Conservation (phyloP, 2,888 invertebrate species). For the Margaritifera margaritifera region DNA sequence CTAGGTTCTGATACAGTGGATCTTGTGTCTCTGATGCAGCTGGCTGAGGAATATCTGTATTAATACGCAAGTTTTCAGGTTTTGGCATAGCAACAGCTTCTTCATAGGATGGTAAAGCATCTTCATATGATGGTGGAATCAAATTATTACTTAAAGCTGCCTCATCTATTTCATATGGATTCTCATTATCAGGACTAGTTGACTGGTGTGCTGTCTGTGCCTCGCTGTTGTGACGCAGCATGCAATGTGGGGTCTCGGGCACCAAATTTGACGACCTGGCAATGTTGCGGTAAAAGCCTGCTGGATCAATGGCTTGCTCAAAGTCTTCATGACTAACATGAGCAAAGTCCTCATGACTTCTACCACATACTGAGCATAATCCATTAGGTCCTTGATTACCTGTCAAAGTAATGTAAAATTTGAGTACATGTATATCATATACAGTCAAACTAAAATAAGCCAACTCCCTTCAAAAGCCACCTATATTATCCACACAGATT, state of each 20-base stretch:
- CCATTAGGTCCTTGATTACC: constrained; percentile 30
- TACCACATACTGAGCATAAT: constrained; percentile 32
- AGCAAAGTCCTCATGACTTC: constrained; percentile 36
- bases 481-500: no score
- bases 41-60: no score
- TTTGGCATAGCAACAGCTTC: constrained; percentile 50
- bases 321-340: constrained; percentile 28
- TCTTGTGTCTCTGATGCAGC: no score
- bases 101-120: constrained; percentile 49
- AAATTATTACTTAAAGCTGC: constrained; percentile 25
- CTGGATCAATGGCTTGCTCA: not conserved
- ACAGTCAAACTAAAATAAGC: no score
- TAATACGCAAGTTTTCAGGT: constrained; percentile 14
- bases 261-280: no score
- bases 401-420: constrained; percentile 12
- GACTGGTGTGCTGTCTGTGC: constrained; percentile 1
- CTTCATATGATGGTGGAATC: constrained; percentile 40
- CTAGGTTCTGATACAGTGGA: no score
- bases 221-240: no score
- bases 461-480: no score
- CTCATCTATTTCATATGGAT: not conserved
- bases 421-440: no score
- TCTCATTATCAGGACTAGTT: not conserved
- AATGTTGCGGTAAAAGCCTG: no score
- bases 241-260: no score